Conservation (phyloP, 2,113 vertebrate species). For the Calypte anna region DNA sequence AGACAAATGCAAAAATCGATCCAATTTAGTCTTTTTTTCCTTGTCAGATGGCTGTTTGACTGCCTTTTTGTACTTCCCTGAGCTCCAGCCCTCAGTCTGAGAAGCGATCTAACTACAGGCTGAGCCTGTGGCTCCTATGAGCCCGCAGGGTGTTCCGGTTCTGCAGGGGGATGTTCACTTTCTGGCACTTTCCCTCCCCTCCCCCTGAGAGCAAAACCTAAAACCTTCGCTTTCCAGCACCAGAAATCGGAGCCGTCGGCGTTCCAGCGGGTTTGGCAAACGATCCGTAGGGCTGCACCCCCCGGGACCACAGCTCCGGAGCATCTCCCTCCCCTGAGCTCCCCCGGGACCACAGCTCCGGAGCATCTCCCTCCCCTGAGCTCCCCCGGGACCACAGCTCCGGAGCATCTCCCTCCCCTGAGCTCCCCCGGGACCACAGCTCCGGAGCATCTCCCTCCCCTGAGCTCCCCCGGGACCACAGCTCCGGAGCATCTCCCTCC, state of each 20-base stretch:
- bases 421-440: neutral
- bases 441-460: slow-evolving; percentile 46
- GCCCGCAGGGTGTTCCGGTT: neutral
- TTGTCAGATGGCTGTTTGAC: neutral
- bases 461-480: neutral
- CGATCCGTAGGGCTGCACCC: neutral
- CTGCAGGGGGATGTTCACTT: neutral
- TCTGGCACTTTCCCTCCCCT: neutral
- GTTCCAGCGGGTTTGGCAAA: neutral
- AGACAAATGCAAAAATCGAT: neutral
- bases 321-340: slow-evolving; percentile 40
- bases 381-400: too few relatives aligned
- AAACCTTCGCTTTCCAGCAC: neutral
- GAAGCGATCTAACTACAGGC: neutral
- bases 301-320: neutral
- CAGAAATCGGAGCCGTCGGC: neutral
- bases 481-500: neutral
- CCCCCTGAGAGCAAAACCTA: neutral
- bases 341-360: neutral
- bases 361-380: neutral
- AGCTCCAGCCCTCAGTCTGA: neutral
- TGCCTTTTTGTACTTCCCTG: neutral
- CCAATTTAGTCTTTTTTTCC: neutral
- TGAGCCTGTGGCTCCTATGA: neutral
- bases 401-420: too few relatives aligned